Conservation (phyloP, 1,140 invertebrate species). For the Anastatus disparis region DNA sequence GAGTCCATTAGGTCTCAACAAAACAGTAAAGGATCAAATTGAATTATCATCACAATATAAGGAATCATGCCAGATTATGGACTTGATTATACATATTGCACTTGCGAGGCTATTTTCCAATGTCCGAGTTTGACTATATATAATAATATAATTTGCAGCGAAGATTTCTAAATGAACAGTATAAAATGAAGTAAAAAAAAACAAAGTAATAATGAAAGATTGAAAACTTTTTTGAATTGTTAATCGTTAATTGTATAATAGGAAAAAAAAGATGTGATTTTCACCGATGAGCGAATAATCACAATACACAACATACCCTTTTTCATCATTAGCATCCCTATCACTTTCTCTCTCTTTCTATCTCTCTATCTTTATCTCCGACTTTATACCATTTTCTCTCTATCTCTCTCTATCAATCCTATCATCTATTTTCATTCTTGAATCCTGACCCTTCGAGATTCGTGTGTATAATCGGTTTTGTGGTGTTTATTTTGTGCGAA, state of each 20-base stretch:
- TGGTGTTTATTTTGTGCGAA: background rate
- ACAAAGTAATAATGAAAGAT: no score
- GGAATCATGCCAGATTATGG: conserved; percentile 11
- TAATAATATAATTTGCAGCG: conserved; percentile 5
- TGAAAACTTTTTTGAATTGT: background rate
- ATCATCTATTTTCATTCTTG: background rate
- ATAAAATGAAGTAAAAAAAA: no score
- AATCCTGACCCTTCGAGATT: background rate
- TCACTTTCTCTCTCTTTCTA: background rate
- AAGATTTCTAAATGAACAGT: background rate
- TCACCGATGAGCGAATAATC: conserved; percentile 44
- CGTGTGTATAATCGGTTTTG: background rate
- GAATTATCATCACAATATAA: background rate
- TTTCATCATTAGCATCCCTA: background rate
- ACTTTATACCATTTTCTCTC: background rate
- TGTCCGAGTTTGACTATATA: background rate
- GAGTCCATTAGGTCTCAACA: background rate
- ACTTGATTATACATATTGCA: background rate
- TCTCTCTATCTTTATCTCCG: no score
- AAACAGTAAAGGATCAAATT: conserved; percentile 3
- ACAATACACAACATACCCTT: conserved; percentile 41
- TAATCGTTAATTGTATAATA: conserved; percentile 42
- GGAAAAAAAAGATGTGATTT: conserved; percentile 43
- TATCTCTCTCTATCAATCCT: background rate
- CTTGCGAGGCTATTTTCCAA: conserved; percentile 5